phyloP scores from a whole-genome alignment of 2,797 vertebrate species.

The Macrochelys suwanniensis region DNA sequence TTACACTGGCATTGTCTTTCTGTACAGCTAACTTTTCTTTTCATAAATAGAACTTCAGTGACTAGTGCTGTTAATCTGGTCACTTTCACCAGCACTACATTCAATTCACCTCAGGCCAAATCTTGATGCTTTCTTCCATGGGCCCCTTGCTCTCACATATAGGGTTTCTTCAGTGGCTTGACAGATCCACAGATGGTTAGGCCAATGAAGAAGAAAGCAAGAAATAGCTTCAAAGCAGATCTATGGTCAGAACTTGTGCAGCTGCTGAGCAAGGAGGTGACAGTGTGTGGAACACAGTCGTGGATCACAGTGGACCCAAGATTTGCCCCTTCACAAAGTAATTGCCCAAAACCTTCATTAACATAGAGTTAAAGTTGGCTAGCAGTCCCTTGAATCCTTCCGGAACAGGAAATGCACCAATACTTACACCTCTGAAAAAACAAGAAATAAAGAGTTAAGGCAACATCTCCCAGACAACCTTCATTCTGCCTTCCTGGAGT shows the following conservation, averaged over 20 bases:
- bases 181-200: too few species aligned
- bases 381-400: background rate
- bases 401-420: background rate
- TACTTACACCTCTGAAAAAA: too few species aligned
- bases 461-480: background rate
- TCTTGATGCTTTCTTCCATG: background rate
- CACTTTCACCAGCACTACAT: background rate
- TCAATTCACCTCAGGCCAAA: background rate
- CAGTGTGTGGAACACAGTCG: too few species aligned
- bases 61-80: background rate
- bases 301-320: background rate
- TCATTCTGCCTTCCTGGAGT: background rate
- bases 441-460: background rate
- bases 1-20: background rate
- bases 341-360: background rate
- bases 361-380: background rate
- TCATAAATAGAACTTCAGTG: background rate
- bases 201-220: too few species aligned
- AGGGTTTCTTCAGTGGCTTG: too few species aligned
- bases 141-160: background rate
- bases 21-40: background rate
- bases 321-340: background rate
- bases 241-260: too few species aligned
- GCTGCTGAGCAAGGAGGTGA: too few species aligned
- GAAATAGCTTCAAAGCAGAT: too few species aligned